These are phyloP conservation scores for Sthenelais limicola DNA, from an alignment of 2,888 invertebrate genomes.

Conservation along the genomic window DNA sequence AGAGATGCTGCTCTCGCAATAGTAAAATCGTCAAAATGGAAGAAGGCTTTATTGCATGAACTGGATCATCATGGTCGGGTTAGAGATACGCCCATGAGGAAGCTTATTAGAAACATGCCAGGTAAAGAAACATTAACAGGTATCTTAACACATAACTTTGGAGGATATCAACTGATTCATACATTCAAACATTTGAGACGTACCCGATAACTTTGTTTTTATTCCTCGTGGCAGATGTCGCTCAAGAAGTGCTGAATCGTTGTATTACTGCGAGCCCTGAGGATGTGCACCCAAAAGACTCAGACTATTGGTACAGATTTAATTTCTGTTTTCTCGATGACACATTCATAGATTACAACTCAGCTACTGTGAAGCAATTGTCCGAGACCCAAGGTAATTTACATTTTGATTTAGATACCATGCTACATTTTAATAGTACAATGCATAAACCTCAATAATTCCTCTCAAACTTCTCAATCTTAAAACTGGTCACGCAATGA, in stretches of 20 bases:
- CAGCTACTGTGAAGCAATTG: not conserved
- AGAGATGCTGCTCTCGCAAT: constrained; percentile 38
- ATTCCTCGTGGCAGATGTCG: constrained; percentile 45
- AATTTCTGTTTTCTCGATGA: constrained; percentile 71
- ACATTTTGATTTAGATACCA: too few relatives aligned
- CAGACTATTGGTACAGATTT: constrained; percentile 58
- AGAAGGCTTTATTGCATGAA: constrained; percentile 33
- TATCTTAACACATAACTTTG: too few relatives aligned
- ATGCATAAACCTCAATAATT: too few relatives aligned
- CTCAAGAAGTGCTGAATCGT: constrained; percentile 47
- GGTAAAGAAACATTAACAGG: too few relatives aligned
- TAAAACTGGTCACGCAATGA: too few relatives aligned
- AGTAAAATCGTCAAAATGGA: constrained; percentile 38
- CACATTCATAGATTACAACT: constrained; percentile 56
- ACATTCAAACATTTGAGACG: too few relatives aligned
- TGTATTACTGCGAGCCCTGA: constrained; percentile 45
- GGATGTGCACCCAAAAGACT: constrained; percentile 13
- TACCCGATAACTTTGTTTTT: not conserved
- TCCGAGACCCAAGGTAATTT: too few relatives aligned
- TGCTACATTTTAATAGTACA: too few relatives aligned
- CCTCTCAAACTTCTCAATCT: too few relatives aligned
- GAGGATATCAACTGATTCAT: too few relatives aligned
- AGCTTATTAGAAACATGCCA: constrained; percentile 68
- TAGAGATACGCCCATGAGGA: constrained; percentile 66
- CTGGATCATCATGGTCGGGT: not conserved